phyloP scores from a whole-genome alignment of 2,888 invertebrate genomes.

The Eubasilissa splendida region DNA sequence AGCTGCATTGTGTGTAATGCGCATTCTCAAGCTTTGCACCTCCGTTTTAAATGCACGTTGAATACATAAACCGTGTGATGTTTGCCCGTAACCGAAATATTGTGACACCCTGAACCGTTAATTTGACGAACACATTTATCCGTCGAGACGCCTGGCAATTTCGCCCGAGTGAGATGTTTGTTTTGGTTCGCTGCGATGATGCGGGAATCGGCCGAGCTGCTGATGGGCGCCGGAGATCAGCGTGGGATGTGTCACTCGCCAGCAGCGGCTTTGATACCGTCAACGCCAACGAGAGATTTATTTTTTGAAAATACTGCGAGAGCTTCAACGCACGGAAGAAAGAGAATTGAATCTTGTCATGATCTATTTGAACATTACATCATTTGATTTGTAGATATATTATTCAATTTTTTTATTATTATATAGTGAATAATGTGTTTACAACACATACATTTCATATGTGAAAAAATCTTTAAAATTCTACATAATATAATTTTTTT shows the following conservation, averaged over 20 bases:
- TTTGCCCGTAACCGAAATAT: constrained; percentile 1
- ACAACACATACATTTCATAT: too few relatives aligned
- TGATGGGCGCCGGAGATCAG: constrained; percentile 4
- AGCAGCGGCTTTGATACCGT: constrained; percentile 16
- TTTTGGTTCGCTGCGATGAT: constrained; percentile 27
- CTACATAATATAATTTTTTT: too few relatives aligned
- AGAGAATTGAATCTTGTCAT: background rate
- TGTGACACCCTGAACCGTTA: constrained; percentile 32
- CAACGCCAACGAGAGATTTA: constrained; percentile 28
- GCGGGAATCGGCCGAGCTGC: constrained; percentile 25
- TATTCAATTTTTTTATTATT: too few relatives aligned
- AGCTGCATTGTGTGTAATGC: too few relatives aligned
- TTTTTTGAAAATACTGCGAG: constrained; percentile 1
- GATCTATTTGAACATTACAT: too few relatives aligned
- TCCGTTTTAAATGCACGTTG: too few relatives aligned
- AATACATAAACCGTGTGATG: too few relatives aligned
- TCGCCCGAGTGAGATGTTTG: constrained; percentile 39
- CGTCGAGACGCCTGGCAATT: constrained; percentile 31
- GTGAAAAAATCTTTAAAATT: too few relatives aligned
- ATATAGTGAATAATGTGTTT: too few relatives aligned
- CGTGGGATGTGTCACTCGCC: constrained; percentile 41
- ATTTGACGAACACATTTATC: constrained; percentile 47
- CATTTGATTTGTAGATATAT: too few relatives aligned
- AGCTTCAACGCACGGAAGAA: background rate
- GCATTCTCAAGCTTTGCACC: too few relatives aligned